Conservation (phyloP, 2,888 invertebrate species). For the Protonemura montana region DNA sequence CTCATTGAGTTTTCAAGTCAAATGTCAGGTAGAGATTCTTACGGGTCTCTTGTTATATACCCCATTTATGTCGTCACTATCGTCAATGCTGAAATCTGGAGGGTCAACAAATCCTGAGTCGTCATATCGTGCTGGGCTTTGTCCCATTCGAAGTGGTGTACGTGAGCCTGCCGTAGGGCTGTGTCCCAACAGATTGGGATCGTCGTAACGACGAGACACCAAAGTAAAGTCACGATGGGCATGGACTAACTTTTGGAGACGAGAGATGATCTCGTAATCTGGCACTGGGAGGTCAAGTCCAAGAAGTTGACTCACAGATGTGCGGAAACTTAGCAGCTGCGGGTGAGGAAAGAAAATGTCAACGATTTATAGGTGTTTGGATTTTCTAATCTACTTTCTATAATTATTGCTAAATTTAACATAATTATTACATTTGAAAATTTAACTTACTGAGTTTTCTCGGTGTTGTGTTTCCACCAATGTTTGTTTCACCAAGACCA, state of each 20-base stretch:
- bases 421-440: background rate
- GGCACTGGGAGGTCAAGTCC: conserved; percentile 76
- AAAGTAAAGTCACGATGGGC: conserved; percentile 88
- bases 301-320: conserved; percentile 75
- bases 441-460: conserved; percentile 68
- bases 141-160: conserved; percentile 62
- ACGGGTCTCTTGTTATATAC: conserved; percentile 69
- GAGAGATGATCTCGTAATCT: conserved; percentile 78
- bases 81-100: conserved; percentile 66
- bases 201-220: conserved; percentile 78
- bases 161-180: conserved; percentile 58
- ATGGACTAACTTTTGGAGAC: conserved; percentile 83
- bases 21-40: conserved; percentile 45
- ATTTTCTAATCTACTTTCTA: conserved; percentile 10
- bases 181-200: conserved; percentile 57
- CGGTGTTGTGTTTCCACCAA: conserved; percentile 77
- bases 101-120: conserved; percentile 78
- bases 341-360: conserved; percentile 43
- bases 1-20: background rate
- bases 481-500: conserved; percentile 76
- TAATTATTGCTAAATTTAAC: conserved; percentile 26
- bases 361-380: conserved; percentile 36
- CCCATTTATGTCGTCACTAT: conserved; percentile 69
- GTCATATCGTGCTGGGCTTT: conserved; percentile 70
- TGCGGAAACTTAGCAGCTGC: conserved; percentile 76